Conservation (phyloP, 1,140 invertebrate genomes). For the Papilio aristodemus region DNA sequence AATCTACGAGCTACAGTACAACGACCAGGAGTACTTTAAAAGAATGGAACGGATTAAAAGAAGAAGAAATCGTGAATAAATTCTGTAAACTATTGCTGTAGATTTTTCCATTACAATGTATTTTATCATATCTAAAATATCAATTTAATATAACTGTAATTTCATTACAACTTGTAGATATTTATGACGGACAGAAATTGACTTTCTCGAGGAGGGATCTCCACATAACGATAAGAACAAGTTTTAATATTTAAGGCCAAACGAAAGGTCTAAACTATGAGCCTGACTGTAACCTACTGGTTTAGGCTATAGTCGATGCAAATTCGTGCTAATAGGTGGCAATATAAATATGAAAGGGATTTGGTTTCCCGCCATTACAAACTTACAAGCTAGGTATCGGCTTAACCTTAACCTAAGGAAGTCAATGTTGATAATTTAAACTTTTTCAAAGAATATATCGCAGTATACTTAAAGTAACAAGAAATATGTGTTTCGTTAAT, state of each 20-base stretch:
- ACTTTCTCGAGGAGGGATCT: no score
- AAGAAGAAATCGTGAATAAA: constrained; percentile 31
- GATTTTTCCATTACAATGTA: constrained; percentile 10
- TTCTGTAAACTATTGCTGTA: constrained; percentile 1
- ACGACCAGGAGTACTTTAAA: not conserved
- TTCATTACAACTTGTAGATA: no score
- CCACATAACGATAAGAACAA: no score
- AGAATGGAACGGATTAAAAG: constrained; percentile 19
- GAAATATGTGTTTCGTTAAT: not conserved
- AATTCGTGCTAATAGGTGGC: no score
- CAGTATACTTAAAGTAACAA: not conserved
- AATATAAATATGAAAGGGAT: not conserved
- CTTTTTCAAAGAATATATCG: not conserved
- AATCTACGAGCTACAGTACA: constrained; percentile 41
- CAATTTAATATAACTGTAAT: not conserved
- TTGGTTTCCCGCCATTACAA: not conserved
- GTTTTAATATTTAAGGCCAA: no score
- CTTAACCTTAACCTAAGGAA: not conserved
- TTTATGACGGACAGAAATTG: no score
- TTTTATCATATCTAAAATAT: constrained; percentile 14
- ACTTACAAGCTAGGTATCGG: no score
- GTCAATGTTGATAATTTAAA: not conserved
- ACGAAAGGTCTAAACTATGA: no score
- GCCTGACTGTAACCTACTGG: no score
- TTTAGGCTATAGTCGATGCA: no score